phyloP scores from a whole-genome alignment of 2,888 invertebrate species.

The Standfussiana lucernea region DNA sequence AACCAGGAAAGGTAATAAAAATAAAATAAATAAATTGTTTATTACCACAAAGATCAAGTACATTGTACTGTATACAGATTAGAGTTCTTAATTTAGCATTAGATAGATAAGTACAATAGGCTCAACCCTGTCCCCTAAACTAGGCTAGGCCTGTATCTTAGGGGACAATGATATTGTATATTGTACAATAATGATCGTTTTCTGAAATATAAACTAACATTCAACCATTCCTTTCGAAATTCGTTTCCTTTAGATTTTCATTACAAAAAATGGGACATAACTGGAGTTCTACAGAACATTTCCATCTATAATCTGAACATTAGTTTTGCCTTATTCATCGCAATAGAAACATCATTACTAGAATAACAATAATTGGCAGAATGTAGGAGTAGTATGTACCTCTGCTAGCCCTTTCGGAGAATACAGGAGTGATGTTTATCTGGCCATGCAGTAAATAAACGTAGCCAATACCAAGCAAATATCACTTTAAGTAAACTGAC shows the following conservation, averaged over 20 bases:
- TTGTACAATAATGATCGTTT: background rate
- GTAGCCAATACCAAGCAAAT: conserved; percentile 27
- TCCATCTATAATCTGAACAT: background rate
- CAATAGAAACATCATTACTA: background rate
- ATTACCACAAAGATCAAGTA: no score
- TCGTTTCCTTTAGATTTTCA: background rate
- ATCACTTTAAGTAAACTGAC: conserved; percentile 27
- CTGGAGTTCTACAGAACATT: background rate
- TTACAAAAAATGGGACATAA: background rate
- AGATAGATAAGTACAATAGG: no score
- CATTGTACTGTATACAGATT: no score
- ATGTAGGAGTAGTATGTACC: background rate
- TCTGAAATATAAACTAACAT: background rate
- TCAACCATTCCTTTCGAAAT: background rate
- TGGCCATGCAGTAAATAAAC: background rate
- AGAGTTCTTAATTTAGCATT: no score
- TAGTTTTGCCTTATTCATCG: background rate
- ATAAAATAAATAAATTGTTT: no score
- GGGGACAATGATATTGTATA: no score
- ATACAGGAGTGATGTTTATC: background rate
- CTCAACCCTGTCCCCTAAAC: no score
- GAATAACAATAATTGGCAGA: background rate
- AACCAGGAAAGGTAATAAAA: background rate
- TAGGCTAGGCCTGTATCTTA: no score
- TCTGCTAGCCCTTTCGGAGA: background rate